phyloP scores from a whole-genome alignment of 2,797 vertebrate species.

The Tragelaphus oryx region DNA sequence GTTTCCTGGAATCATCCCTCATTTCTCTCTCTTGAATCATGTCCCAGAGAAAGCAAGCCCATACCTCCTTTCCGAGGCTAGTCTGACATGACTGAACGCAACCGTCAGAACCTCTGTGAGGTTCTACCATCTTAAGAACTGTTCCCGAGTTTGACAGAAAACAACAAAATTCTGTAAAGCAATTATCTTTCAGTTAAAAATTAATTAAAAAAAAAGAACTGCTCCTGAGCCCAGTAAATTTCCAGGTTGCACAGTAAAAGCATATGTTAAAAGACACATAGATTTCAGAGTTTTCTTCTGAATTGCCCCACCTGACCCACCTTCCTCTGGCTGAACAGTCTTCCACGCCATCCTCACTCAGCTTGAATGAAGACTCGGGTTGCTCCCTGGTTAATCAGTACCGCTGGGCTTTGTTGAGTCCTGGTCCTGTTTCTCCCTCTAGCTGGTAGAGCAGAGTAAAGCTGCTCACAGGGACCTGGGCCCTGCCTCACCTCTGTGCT shows the following conservation, averaged over 20 bases:
- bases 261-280: background rate
- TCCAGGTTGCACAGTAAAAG: background rate
- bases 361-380: background rate
- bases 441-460: background rate
- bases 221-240: background rate
- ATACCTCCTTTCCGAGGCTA: background rate
- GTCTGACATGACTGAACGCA: background rate
- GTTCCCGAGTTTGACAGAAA: background rate
- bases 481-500: slow-evolving; percentile 4
- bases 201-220: background rate
- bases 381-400: background rate
- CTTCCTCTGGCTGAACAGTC: background rate
- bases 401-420: background rate
- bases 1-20: background rate
- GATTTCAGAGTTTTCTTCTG: background rate
- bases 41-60: background rate
- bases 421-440: background rate
- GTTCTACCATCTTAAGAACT: background rate
- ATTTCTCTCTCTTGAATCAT: background rate
- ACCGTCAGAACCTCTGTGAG: background rate
- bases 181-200: background rate
- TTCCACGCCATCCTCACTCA: background rate
- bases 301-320: background rate
- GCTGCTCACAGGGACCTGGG: background rate
- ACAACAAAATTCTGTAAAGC: background rate